These are phyloP conservation scores for Hirtodrosophila histrioides DNA, from an alignment of 2,888 invertebrate genomes.

Conservation along the genomic window DNA sequence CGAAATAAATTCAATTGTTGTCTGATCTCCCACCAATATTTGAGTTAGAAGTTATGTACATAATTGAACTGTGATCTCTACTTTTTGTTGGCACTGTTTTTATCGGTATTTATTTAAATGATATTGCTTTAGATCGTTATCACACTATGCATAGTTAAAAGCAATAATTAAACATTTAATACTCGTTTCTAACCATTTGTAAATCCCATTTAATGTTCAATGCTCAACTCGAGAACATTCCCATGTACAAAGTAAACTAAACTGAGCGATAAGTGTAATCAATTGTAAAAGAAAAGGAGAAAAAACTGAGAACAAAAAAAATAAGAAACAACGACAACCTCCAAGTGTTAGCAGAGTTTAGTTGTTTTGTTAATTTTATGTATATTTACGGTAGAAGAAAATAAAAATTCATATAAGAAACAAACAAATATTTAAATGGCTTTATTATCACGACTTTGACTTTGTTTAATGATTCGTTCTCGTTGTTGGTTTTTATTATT, in stretches of 20 bases:
- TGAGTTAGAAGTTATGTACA: too few species aligned
- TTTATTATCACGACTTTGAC: constrained; percentile 62
- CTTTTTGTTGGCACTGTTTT: constrained; percentile 4
- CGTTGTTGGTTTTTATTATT: constrained; percentile 43
- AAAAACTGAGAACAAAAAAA: neutral
- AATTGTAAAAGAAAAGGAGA: neutral
- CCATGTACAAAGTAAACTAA: constrained; percentile 3
- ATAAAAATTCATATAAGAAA: neutral
- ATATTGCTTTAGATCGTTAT: constrained; percentile 12
- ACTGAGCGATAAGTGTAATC: constrained; percentile 19
- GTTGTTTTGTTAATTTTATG: too few species aligned
- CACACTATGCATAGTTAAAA: neutral
- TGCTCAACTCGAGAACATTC: constrained; percentile 1
- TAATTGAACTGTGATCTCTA: too few species aligned
- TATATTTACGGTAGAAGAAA: constrained; percentile 15
- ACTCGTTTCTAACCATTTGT: too few species aligned
- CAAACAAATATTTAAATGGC: constrained; percentile 55
- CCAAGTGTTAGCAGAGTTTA: neutral
- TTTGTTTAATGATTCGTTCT: constrained; percentile 45
- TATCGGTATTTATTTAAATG: neutral
- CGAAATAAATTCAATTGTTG: too few species aligned
- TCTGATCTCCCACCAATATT: too few species aligned
- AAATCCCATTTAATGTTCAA: neutral
- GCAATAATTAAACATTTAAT: too few species aligned
- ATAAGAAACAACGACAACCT: neutral